phyloP scores from a whole-genome alignment of 2,113 vertebrate genomes.

The Polypterus senegalus region DNA sequence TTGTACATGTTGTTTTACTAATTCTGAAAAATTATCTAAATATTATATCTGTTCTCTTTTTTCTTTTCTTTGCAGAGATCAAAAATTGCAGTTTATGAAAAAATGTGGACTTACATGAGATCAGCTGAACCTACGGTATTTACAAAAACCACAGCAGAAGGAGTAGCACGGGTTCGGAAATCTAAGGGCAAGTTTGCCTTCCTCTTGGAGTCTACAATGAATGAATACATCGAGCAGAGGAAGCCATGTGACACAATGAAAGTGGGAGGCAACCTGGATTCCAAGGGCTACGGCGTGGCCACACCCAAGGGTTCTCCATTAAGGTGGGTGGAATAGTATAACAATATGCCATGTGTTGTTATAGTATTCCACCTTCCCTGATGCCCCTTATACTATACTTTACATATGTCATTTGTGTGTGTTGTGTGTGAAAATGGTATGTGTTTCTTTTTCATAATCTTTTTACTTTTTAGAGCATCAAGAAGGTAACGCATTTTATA shows the following conservation, averaged over 20 bases:
- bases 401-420: constrained; percentile 13
- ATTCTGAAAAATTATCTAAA: not conserved
- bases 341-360: constrained; percentile 94
- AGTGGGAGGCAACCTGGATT: constrained; percentile 99
- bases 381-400: constrained; percentile 72
- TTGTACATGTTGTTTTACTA: too few relatives aligned
- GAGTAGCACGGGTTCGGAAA: constrained; percentile 90
- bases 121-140: constrained; percentile 94
- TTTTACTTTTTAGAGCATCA: constrained; percentile 47
- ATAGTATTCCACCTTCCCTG: constrained; percentile 99
- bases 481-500: constrained; percentile 44
- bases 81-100: constrained; percentile 98
- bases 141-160: constrained; percentile 91
- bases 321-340: constrained; percentile 99
- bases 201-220: constrained; percentile 98
- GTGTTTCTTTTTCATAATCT: constrained; percentile 55
- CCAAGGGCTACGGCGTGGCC: constrained; percentile 96
- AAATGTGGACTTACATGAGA: constrained; percentile 99
- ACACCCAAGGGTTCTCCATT: constrained; percentile 98
- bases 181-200: constrained; percentile 98
- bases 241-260: constrained; percentile 99
- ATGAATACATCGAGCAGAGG: constrained; percentile 96
- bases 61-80: constrained; percentile 61
- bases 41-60: not conserved
- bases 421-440: constrained; percentile 64